These are phyloP conservation scores for Eremobia ochroleuca DNA, from an alignment of 2,888 invertebrate genomes.

Conservation along the genomic window DNA sequence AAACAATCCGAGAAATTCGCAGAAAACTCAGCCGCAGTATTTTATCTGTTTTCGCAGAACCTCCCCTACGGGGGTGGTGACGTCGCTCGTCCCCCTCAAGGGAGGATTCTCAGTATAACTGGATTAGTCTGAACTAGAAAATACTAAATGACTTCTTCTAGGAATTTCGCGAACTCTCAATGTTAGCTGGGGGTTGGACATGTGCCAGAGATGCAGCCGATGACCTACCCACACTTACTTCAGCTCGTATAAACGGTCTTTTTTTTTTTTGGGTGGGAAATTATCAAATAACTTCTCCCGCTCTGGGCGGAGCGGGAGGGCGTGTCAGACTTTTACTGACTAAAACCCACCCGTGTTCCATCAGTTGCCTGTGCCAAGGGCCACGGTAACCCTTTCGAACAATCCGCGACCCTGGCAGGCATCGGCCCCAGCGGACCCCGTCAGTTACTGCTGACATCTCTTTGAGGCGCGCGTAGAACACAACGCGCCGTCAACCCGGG, in stretches of 20 bases:
- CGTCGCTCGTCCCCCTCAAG: not conserved
- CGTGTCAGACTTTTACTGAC: no score
- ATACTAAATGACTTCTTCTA: conserved; percentile 35
- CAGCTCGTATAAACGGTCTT: not conserved
- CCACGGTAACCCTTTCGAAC: no score
- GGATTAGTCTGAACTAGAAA: conserved; percentile 31
- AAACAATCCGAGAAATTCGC: conserved; percentile 34
- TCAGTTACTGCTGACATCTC: no score
- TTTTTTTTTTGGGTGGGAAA: no score
- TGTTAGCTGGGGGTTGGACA: conserved; percentile 9
- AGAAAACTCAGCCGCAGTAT: conserved; percentile 42
- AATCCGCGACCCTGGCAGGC: no score
- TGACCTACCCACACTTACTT: conserved; percentile 32
- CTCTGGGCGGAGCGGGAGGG: no score
- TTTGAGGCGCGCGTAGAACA: no score
- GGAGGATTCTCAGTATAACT: conserved; percentile 37
- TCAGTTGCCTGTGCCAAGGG: no score
- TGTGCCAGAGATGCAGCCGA: conserved; percentile 24
- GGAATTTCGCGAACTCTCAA: conserved; percentile 30
- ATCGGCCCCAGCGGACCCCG: no score
- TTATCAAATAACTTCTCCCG: no score
- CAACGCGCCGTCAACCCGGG: no score
- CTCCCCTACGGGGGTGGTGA: conserved; percentile 20
- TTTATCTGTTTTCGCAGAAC: conserved; percentile 44
- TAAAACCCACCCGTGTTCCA: no score